Percentiles rank a stretch among this genome's conserved stretches.
Evolutionary conservation across 2,888 invertebrate species (phyloP).

Genomic region (Linnaemya vulpina): DNA sequence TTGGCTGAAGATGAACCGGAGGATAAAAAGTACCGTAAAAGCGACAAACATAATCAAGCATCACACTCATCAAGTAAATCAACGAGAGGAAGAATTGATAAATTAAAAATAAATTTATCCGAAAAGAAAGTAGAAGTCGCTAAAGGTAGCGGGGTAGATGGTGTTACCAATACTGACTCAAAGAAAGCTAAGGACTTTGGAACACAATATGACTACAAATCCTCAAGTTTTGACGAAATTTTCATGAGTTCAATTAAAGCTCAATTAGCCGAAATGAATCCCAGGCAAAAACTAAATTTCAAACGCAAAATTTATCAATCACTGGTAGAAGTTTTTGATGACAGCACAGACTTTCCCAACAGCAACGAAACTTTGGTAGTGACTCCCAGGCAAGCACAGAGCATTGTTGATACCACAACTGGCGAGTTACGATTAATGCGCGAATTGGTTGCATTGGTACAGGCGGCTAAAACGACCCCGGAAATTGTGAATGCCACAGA

Average conservation of each 20-base stretch:
- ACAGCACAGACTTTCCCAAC: conserved; percentile 76
- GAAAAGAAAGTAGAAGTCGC: neutral
- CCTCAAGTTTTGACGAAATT: conserved; percentile 74
- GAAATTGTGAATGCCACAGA: conserved; percentile 60
- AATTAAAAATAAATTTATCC: conserved; percentile 10
- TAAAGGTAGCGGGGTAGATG: conserved; percentile 24
- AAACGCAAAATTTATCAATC: conserved; percentile 78
- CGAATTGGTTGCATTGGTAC: conserved; percentile 77
- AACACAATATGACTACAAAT: conserved; percentile 44
- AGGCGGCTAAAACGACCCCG: conserved; percentile 75
- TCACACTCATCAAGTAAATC: neutral
- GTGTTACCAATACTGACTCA: neutral
- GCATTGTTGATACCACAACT: conserved; percentile 63
- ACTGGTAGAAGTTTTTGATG: conserved; percentile 79
- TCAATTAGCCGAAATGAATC: conserved; percentile 79
- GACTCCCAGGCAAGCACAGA: conserved; percentile 70
- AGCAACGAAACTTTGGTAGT: conserved; percentile 73
- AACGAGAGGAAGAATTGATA: conserved; percentile 16
- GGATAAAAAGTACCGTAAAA: conserved; percentile 56
- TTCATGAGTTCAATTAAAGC: conserved; percentile 76
- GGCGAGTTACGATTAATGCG: conserved; percentile 76
- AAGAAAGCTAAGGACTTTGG: conserved; percentile 9
- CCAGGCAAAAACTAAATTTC: conserved; percentile 79
- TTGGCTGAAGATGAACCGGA: conserved; percentile 37
- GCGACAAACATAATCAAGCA: neutral